Conservation (phyloP, 2,113 vertebrate species). For the Percopsis transmontana region DNA sequence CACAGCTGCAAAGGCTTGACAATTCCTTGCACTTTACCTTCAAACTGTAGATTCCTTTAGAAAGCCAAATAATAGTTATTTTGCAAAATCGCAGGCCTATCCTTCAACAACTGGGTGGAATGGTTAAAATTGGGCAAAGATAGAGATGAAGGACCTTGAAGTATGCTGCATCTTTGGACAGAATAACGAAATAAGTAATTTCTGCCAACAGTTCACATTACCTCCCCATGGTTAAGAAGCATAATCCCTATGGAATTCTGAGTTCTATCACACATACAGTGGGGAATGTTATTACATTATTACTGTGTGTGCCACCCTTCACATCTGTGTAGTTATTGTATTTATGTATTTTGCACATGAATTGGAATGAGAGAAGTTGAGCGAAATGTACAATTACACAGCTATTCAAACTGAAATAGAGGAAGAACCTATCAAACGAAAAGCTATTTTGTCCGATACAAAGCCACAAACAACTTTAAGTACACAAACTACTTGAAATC, state of each 20-base stretch:
- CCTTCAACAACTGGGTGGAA: slow-evolving; percentile 69
- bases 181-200: slow-evolving; percentile 77
- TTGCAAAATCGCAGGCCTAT: slow-evolving; percentile 75
- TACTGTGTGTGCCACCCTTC: slow-evolving; percentile 59
- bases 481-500: slow-evolving; percentile 52
- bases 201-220: slow-evolving; percentile 76
- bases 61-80: slow-evolving; percentile 78
- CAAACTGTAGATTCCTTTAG: slow-evolving; percentile 76
- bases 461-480: slow-evolving; percentile 53
- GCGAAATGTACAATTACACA: slow-evolving; percentile 70
- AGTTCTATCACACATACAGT: slow-evolving; percentile 75
- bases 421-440: slow-evolving; percentile 47
- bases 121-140: slow-evolving; percentile 66
- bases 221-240: slow-evolving; percentile 66
- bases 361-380: slow-evolving; percentile 69
- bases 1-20: slow-evolving; percentile 58
- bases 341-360: slow-evolving; percentile 79
- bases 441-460: slow-evolving; percentile 57
- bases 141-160: slow-evolving; percentile 60
- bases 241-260: slow-evolving; percentile 74
- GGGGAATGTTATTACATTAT: slow-evolving; percentile 76
- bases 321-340: slow-evolving; percentile 70
- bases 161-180: slow-evolving; percentile 67
- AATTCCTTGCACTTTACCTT: slow-evolving; percentile 75
- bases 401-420: slow-evolving; percentile 62